phyloP scores from a whole-genome alignment of 2,797 vertebrate species.

The Melanogrammus aeglefinus region DNA sequence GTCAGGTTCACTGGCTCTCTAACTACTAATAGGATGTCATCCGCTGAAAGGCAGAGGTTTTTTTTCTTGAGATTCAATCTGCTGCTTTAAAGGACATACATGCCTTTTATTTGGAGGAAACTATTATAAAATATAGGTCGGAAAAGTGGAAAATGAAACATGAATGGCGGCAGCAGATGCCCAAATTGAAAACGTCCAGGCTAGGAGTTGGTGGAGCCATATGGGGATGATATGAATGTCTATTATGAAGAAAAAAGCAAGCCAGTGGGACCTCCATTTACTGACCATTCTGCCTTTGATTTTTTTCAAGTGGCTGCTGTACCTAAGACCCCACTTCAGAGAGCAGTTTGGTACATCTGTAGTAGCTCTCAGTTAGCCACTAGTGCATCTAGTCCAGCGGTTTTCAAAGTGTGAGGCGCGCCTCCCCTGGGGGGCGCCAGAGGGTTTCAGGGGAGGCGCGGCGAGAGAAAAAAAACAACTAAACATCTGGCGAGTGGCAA shows the following conservation, averaged over 20 bases:
- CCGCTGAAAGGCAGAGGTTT: background rate
- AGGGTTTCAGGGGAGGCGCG: too few relatives aligned
- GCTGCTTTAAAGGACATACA: background rate
- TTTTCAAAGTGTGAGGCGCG: too few relatives aligned
- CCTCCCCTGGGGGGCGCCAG: too few relatives aligned
- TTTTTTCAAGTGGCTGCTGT: slow-evolving; percentile 1
- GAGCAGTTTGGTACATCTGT: background rate
- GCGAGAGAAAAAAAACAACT: too few relatives aligned
- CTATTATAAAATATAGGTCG: too few relatives aligned
- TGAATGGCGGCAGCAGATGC: too few relatives aligned
- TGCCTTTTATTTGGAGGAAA: too few relatives aligned
- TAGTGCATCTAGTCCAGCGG: background rate
- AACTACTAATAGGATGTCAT: background rate
- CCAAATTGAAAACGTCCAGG: too few relatives aligned
- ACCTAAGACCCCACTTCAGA: slow-evolving; percentile 1
- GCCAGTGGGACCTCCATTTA: background rate
- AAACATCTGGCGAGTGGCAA: too few relatives aligned
- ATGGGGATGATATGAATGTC: slow-evolving; percentile 4
- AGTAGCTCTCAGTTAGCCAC: background rate
- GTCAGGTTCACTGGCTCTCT: too few relatives aligned
- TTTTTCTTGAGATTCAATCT: background rate
- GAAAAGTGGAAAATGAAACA: too few relatives aligned
- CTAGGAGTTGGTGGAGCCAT: background rate
- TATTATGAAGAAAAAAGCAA: background rate
- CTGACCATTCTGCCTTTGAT: background rate